phyloP scores from a whole-genome alignment of 2,797 vertebrate species.

The Xenops minutus region DNA sequence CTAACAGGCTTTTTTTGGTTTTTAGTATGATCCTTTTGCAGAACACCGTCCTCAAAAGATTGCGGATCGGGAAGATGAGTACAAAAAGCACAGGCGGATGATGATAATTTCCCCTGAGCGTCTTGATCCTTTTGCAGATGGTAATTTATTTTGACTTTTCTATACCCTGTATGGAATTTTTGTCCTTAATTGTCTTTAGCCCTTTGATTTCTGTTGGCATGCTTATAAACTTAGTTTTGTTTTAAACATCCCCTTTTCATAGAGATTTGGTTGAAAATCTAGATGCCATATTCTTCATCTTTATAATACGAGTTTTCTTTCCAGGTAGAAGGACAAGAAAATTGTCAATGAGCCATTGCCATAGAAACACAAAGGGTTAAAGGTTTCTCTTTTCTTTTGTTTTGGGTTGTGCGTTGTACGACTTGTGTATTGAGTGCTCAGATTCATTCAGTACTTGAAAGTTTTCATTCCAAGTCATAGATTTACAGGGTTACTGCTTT shows the following conservation, averaged over 20 bases:
- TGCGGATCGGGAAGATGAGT: slow-evolving; percentile 96
- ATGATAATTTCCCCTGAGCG: slow-evolving; percentile 99
- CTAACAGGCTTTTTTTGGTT: neutral
- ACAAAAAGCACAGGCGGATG: slow-evolving; percentile 93
- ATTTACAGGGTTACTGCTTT: slow-evolving; percentile 72
- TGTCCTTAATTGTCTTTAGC: slow-evolving; percentile 79
- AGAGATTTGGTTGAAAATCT: slow-evolving; percentile 81
- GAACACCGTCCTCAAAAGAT: slow-evolving; percentile 97
- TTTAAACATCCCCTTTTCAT: slow-evolving; percentile 74
- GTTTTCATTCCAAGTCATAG: slow-evolving; percentile 69
- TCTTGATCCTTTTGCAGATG: slow-evolving; percentile 98
- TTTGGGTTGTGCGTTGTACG: slow-evolving; percentile 80
- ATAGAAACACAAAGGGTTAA: slow-evolving; percentile 87
- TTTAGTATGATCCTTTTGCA: slow-evolving; percentile 96
- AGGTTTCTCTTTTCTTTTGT: slow-evolving; percentile 85
- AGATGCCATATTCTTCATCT: slow-evolving; percentile 81
- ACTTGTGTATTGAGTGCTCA: slow-evolving; percentile 77
- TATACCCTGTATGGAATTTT: slow-evolving; percentile 66
- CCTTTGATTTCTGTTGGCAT: slow-evolving; percentile 84
- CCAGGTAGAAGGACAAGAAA: slow-evolving; percentile 86
- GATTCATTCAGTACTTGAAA: slow-evolving; percentile 76
- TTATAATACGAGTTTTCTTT: slow-evolving; percentile 85
- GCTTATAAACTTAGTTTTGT: slow-evolving; percentile 79
- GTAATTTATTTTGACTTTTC: slow-evolving; percentile 87
- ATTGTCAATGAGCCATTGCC: slow-evolving; percentile 82